Evolutionary conservation across 2,113 vertebrate species (phyloP).

Genomic region (Scytalopus superciliaris): DNA sequence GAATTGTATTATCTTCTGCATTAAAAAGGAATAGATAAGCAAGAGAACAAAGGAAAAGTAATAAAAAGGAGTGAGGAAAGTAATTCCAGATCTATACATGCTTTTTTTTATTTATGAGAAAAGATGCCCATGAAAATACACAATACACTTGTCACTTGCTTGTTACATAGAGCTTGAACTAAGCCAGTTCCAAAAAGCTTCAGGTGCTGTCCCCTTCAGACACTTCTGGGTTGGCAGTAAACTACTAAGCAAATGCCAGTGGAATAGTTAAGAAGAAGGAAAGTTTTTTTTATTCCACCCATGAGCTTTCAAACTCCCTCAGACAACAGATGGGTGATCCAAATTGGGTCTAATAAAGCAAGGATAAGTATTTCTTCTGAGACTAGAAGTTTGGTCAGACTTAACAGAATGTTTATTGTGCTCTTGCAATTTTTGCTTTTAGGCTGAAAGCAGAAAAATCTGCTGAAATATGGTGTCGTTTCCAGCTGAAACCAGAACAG

Average conservation of each 20-base stretch:
- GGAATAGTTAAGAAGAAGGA: constrained; percentile 55
- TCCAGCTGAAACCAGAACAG: constrained; percentile 29
- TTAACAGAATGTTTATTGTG: constrained; percentile 40
- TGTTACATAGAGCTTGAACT: constrained; percentile 13
- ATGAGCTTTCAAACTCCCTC: constrained; percentile 66
- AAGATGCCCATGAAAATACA: constrained; percentile 23
- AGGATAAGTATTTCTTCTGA: constrained; percentile 49
- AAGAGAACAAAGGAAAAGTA: constrained; percentile 53
- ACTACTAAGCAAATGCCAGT: constrained; percentile 39
- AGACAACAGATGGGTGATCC: constrained; percentile 68
- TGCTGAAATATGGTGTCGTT: not conserved
- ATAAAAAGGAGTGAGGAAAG: constrained; percentile 28
- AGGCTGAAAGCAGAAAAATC: constrained; percentile 22
- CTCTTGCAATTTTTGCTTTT: constrained; percentile 13
- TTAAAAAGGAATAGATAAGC: constrained; percentile 57
- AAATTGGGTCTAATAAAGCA: constrained; percentile 61
- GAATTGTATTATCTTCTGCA: constrained; percentile 57
- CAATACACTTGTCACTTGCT: constrained; percentile 52
- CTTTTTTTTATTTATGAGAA: not conserved
- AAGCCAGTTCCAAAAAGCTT: constrained; percentile 57
- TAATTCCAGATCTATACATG: constrained; percentile 48
- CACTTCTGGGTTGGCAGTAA: constrained; percentile 44
- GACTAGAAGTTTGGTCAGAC: constrained; percentile 45
- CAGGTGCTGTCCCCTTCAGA: constrained; percentile 65
- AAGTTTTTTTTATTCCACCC: constrained; percentile 49